phyloP scores from a whole-genome alignment of 2,113 vertebrate species.

The Hemibagrus wyckioides region DNA sequence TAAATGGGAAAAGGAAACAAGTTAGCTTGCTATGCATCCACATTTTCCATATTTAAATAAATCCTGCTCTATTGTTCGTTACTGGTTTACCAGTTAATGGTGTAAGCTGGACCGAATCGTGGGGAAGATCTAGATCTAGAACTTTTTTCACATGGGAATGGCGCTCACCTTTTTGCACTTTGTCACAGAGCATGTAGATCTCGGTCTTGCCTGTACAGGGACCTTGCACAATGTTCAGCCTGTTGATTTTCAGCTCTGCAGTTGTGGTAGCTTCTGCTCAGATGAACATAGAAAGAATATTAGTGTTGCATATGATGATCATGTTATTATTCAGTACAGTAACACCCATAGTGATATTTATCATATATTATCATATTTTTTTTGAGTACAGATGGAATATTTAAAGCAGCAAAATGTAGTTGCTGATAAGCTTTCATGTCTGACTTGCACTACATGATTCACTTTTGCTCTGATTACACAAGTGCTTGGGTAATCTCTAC shows the following conservation, averaged over 20 bases:
- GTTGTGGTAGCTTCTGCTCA: conserved; percentile 89
- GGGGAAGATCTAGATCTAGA: too few relatives aligned
- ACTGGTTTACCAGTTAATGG: too few relatives aligned
- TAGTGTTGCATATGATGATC: background rate
- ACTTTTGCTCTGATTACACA: background rate
- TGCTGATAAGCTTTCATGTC: background rate
- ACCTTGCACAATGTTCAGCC: conserved; percentile 82
- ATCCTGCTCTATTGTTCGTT: too few relatives aligned
- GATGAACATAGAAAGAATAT: conserved; percentile 16
- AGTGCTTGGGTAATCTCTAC: background rate
- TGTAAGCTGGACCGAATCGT: too few relatives aligned
- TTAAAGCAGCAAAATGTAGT: background rate
- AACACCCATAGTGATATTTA: background rate
- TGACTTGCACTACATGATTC: background rate
- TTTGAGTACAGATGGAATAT: background rate
- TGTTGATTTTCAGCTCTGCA: conserved; percentile 87
- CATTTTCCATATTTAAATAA: too few relatives aligned
- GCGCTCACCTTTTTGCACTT: conserved; percentile 90
- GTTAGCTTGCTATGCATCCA: too few relatives aligned
- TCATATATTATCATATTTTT: background rate
- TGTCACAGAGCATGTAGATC: conserved; percentile 91
- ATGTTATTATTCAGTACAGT: background rate
- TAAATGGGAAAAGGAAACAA: too few relatives aligned
- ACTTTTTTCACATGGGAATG: background rate
- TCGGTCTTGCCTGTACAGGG: conserved; percentile 84